phyloP scores from a whole-genome alignment of 2,113 vertebrate genomes.

The Ptyas mucosa region DNA sequence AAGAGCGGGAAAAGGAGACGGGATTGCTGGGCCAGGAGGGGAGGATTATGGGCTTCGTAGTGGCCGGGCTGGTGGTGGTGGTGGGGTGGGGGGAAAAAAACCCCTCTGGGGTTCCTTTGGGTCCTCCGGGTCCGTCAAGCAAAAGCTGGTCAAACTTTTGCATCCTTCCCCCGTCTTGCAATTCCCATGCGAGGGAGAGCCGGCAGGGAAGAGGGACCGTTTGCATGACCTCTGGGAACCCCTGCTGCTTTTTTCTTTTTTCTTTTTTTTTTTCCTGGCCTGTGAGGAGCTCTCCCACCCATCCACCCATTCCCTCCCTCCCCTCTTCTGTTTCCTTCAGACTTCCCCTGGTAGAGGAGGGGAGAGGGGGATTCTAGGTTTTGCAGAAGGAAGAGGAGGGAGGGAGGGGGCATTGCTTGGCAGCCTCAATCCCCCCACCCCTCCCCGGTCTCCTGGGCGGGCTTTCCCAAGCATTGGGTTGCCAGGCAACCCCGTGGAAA shows the following conservation, averaged over 20 bases:
- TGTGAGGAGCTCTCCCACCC: not conserved
- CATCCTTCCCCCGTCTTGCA: too few relatives aligned
- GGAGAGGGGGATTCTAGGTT: not conserved
- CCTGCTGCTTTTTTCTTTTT: accelerated
- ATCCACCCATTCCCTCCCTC: accelerated
- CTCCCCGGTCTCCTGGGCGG: not conserved
- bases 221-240: not conserved
- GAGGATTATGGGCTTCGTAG: not conserved
- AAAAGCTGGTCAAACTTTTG: too few relatives aligned
- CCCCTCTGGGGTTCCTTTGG: too few relatives aligned
- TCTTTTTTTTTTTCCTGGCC: too few relatives aligned
- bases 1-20: not conserved
- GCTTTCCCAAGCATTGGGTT: not conserved
- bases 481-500: not conserved
- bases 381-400: not conserved
- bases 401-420: not conserved
- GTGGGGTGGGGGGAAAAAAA: accelerated
- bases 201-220: not conserved
- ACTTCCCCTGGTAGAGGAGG: too few relatives aligned
- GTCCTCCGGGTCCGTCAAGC: too few relatives aligned
- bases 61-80: not conserved
- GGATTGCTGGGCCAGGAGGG: not conserved
- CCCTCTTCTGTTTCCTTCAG: too few relatives aligned
- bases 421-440: not conserved
- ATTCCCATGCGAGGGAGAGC: not conserved